phyloP scores from a whole-genome alignment of 1,140 invertebrate genomes.

The Drosophila kepulauana region DNA sequence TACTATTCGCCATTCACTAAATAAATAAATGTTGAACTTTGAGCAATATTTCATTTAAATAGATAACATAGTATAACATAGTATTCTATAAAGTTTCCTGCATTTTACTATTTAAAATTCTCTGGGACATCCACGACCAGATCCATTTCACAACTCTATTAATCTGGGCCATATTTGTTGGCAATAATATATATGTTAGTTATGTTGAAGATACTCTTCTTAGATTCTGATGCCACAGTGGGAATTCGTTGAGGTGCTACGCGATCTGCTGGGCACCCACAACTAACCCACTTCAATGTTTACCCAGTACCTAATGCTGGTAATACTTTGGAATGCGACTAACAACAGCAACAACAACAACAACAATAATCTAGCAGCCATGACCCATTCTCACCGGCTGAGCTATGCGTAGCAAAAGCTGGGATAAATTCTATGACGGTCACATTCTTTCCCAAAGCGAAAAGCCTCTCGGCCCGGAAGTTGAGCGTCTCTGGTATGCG shows the following conservation, averaged over 20 bases:
- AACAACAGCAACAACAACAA: constrained; percentile 41
- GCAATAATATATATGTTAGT: constrained; percentile 20
- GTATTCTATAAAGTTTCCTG: neutral
- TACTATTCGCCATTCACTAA: no score
- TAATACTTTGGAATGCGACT: constrained; percentile 38
- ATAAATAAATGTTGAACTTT: no score
- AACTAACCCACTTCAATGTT: constrained; percentile 46
- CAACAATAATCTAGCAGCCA: constrained; percentile 46
- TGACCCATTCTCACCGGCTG: constrained; percentile 73
- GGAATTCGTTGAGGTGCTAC: constrained; percentile 7
- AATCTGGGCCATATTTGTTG: neutral
- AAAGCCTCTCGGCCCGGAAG: constrained; percentile 55
- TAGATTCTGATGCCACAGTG: constrained; percentile 1
- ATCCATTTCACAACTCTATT: neutral
- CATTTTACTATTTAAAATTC: no score
- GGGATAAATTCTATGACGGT: constrained; percentile 56
- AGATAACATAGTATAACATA: no score
- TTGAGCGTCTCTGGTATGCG: constrained; percentile 62
- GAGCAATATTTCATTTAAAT: no score
- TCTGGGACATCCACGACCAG: neutral
- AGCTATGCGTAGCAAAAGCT: constrained; percentile 54
- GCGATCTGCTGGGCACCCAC: constrained; percentile 30
- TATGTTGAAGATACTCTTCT: neutral
- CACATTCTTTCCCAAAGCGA: constrained; percentile 71
- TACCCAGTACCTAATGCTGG: constrained; percentile 14